Base-by-base conservation (phyloP, 2,113 vertebrate genomes). In the Trinectes maculatus region DNA sequence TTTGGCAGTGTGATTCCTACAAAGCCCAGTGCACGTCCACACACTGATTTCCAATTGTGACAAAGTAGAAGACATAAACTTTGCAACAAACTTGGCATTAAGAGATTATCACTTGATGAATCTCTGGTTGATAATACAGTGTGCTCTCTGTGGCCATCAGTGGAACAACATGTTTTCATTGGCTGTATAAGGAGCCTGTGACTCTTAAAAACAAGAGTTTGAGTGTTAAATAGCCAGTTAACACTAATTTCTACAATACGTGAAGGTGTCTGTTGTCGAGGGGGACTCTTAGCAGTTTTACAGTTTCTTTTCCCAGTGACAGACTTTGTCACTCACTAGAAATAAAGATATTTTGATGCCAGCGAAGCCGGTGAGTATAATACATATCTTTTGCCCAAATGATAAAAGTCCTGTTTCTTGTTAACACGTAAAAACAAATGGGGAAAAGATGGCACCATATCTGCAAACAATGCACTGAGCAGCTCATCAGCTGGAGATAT, bases 391-490 rank as follows among this genome's bases (percentile, higher is more conserved):
- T 77, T 49, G 24, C 29, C 59, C 28, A 70, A 66, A 65, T 62
- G 21, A 71, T 31, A n/a, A 19, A 36, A 42, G 39, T 48, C 1
- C 53, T 56, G 33, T 66, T 53, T 47, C 37, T 49, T 9, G 43
- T 66, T 37, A 58, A 39, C 5, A 5, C 34, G n/a, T 31, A 19
- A 52, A 44, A 16, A 6, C 24, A 18, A 31, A 29, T 29, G 16
- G 13, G 29, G 37, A 40, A 16, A 66, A n/a, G 37, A 68, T 49
- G 60, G 74, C 66, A 72, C 36, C n/a, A n/a, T 46, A 77, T 62
- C 76, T 68, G 65, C 48, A 33, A 87, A 55, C 60, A 70, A 40
- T 64, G n/a, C 42, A 57, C 18, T 3, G 24, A 75, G 62, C 64
- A 81, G 71, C 72, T 70, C 34, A 53, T 22, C 51, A 31, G 52